Base-by-base conservation (phyloP, 1,140 invertebrate species). In the Globodera rostochiensis region DNA sequence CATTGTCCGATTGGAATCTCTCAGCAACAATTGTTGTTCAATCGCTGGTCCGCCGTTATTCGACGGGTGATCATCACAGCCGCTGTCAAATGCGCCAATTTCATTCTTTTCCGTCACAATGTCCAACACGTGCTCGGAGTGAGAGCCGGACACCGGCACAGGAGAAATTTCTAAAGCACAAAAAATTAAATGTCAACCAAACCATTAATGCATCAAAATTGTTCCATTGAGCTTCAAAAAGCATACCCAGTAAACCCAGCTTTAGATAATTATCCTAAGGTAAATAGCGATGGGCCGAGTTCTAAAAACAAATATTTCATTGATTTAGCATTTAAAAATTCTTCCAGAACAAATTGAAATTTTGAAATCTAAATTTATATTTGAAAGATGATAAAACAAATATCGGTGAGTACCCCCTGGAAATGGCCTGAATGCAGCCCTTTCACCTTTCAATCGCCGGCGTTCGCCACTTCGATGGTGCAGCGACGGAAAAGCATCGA, bases 401-500 rank as follows among this genome's bases (percentile, higher is more conserved):
- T 36, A 36, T 36, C 36, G 36, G 36, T 3, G 36, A 36, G 36
- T 36, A 36, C 36, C 2, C 36, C 36, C 36, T 36, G 36, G 36
- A 36, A 36, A 36, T 36, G 36, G 36, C 36, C 36, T 36, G 3
- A 36, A 36, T 36, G 2, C 2, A 36, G 2, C 36, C 36, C 36
- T 36, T 36, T 36, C 2, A 80, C 79, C n/a, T 85, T 78, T 36
- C 60, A 66, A 7, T 71, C 69, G 15, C 15, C 36, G 53, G 25
- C 19, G 25, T 4, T 64, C 47, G 69, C 69, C 1, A 15, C 25
- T 74, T n/a, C 84, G 84, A 80, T 85, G 82, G 47, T 85, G 82
- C 83, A 85, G 47, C 69, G 85, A 86, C 11, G 80, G 84, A 60
- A 87, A 85, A 81, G 83, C 74, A 25, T 84, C 85, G 50, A 86